phyloP scores from a whole-genome alignment of 2,113 vertebrate genomes.

The Theristicus caerulescens region DNA sequence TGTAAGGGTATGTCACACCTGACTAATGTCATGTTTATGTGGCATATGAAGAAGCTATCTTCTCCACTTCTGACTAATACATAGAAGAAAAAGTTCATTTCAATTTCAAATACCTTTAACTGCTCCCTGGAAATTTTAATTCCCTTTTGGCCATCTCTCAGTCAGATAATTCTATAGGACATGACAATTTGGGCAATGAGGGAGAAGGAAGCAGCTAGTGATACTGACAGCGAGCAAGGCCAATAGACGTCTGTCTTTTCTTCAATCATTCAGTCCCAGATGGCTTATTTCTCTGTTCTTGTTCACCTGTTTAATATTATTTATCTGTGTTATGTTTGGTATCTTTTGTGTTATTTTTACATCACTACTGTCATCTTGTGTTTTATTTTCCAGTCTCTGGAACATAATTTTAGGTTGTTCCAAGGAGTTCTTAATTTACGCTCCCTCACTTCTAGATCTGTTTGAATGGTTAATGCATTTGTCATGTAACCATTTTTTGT shows the following conservation, averaged over 20 bases:
- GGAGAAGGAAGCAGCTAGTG: not conserved
- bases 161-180: not conserved
- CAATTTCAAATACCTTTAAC: not conserved
- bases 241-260: not conserved
- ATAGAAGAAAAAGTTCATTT: not conserved
- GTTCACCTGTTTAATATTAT: not conserved
- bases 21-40: not conserved
- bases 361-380: not conserved
- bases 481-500: not conserved
- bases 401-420: not conserved
- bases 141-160: not conserved
- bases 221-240: not conserved
- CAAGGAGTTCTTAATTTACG: not conserved
- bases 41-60: not conserved
- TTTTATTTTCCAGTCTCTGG: not conserved
- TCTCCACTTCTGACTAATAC: not conserved
- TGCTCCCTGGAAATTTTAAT: not conserved
- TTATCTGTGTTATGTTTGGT: not conserved
- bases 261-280: not conserved
- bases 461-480: not conserved
- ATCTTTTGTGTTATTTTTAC: not conserved
- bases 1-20: fast-evolving
- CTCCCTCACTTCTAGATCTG: not conserved
- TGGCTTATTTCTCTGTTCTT: not conserved
- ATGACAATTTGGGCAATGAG: not conserved